Conservation (phyloP, 2,888 invertebrate species). For the Melolontha melolontha region DNA sequence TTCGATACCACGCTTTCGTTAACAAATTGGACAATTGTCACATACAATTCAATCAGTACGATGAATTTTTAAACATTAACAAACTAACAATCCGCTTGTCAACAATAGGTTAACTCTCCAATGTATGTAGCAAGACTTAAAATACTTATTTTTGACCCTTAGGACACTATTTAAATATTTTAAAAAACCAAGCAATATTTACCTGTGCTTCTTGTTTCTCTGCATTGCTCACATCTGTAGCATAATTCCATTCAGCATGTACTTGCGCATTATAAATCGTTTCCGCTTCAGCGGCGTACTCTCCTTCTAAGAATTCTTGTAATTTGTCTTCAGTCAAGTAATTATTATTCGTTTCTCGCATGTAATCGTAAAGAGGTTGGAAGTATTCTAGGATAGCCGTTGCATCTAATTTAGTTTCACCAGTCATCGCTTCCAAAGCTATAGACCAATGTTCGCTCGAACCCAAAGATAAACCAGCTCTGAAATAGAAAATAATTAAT, state of each 20-base stretch:
- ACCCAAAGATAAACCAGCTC: constrained; percentile 67
- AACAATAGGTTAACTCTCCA: too few species aligned
- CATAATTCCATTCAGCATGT: constrained; percentile 40
- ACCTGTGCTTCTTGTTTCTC: constrained; percentile 53
- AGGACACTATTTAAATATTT: too few species aligned
- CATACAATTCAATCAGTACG: too few species aligned
- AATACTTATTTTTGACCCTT: too few species aligned
- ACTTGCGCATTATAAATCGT: constrained; percentile 25
- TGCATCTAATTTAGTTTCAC: constrained; percentile 68
- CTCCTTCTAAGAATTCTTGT: constrained; percentile 17
- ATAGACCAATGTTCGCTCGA: constrained; percentile 69
- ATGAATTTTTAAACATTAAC: too few species aligned
- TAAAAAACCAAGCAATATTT: constrained; percentile 2
- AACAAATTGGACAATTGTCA: too few species aligned
- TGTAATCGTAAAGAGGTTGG: constrained; percentile 69
- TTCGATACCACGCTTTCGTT: too few species aligned
- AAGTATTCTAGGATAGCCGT: constrained; percentile 71
- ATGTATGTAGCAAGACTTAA: too few species aligned
- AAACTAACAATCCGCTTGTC: too few species aligned
- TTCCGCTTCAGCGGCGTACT: constrained; percentile 33
- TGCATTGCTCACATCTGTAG: constrained; percentile 59
- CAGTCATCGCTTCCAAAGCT: constrained; percentile 71
- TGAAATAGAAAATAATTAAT: constrained; percentile 60
- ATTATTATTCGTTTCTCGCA: constrained; percentile 53
- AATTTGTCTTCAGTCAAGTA: constrained; percentile 62